Percentiles rank a stretch among this genome's conserved stretches.
Conservation (phyloP, 2,113 vertebrate genomes). For the Apodemus sylvaticus region DNA sequence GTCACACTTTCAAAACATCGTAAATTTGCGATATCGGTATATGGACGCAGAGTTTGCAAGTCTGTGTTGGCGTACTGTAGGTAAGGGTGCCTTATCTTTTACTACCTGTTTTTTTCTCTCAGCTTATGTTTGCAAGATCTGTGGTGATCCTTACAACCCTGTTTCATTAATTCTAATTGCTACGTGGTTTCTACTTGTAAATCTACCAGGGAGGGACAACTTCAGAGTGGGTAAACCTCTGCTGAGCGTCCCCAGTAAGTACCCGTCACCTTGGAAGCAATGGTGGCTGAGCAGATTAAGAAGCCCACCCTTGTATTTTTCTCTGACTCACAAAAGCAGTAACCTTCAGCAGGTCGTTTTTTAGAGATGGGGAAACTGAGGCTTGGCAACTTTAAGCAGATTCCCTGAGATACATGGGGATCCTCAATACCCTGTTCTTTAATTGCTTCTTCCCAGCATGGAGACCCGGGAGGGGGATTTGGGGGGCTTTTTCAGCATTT, state of each 20-base stretch:
- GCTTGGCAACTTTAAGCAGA: background rate
- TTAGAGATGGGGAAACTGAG: conserved; percentile 7
- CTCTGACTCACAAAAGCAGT: background rate
- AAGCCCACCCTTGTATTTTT: background rate
- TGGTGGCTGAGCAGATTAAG: background rate
- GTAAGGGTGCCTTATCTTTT: background rate
- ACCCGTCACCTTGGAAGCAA: background rate
- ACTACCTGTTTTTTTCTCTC: background rate
- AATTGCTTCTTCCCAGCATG: fast-evolving
- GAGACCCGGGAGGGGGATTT: fast-evolving
- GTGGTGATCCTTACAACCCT: background rate
- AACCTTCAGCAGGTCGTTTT: background rate
- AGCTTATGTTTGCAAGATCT: background rate
- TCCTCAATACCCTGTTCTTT: background rate
- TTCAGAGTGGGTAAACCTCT: background rate
- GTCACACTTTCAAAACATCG: background rate
- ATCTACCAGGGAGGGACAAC: no score
- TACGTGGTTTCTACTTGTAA: background rate
- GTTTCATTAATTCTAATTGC: background rate
- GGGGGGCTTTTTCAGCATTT: background rate
- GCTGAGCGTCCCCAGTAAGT: background rate
- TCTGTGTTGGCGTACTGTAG: background rate
- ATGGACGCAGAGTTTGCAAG: background rate
- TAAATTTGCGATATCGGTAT: background rate
- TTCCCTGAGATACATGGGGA: background rate